A percentile compares a stretch with the other conserved stretches of the same genome.
Conservation (phyloP, 2,797 vertebrate genomes). For the Lacerta bilineata region DNA sequence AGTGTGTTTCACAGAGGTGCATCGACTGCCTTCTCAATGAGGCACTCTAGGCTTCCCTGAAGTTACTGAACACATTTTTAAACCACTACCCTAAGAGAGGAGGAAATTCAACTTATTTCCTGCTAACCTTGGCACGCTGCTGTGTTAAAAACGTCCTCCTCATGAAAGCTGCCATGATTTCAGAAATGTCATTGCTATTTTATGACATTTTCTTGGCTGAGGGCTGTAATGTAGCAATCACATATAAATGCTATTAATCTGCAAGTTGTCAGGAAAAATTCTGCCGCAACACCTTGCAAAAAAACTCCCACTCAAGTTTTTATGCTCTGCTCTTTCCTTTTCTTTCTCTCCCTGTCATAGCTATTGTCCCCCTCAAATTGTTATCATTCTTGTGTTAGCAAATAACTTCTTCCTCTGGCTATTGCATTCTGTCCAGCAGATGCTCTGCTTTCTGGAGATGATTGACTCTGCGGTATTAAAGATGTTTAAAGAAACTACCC, state of each 20-base stretch:
- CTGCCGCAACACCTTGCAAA: conserved; percentile 36
- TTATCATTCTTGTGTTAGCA: background rate
- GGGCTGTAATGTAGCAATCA: background rate
- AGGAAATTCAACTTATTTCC: background rate
- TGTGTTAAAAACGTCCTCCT: background rate
- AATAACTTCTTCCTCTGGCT: conserved; percentile 9
- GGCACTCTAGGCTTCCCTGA: background rate
- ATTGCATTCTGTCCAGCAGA: background rate
- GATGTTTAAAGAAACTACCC: background rate
- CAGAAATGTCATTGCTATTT: conserved; percentile 38
- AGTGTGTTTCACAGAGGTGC: background rate
- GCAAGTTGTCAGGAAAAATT: conserved; percentile 32
- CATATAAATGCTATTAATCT: conserved; percentile 36
- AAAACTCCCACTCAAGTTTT: conserved; percentile 15
- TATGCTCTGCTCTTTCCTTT: background rate
- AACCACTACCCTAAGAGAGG: background rate
- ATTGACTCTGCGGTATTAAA: background rate
- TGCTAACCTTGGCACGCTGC: background rate
- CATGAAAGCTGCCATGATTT: conserved; percentile 35
- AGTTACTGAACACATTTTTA: background rate
- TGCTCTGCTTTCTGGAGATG: background rate
- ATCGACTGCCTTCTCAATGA: background rate
- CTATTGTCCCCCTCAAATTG: background rate
- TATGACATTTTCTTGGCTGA: conserved; percentile 36
- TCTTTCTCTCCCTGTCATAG: background rate